Base-by-base conservation (phyloP, 92 coral and sea anemone genomes). In the Anthopleura xanthogrammica region DNA sequence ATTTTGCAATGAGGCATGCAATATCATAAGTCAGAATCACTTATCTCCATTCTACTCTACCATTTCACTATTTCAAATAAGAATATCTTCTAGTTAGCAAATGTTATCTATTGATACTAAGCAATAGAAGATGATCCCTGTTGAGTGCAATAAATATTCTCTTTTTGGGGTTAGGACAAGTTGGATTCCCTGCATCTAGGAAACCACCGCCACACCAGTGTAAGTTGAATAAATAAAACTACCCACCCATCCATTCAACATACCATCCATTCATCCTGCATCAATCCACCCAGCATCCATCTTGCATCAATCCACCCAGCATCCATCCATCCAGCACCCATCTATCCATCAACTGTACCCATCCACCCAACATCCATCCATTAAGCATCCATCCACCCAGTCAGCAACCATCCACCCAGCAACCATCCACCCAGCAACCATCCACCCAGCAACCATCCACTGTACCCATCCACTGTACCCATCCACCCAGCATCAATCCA, bases 151-250 rank as follows among this genome's bases (percentile, higher is more conserved):
- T 68, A 5, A 68, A 68, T 68, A 68, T 68, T 68, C 74, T 68
- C 42, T 68, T 68, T 68, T 68, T 68, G 74, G 41, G 74, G 74
- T 68, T 42, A 68, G 74, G 74, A 68, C 74, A 8, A 68, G 74
- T 29, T 68, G 74, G 74, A 68, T 68, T 1, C 36, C 39, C 70
- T 64, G 72, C 40, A 22, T 4, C 72, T 68, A 68, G 74, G 74
- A 68, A 68, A 68, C 74, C 14, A 68, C 74, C 17, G 74, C 74
- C 42, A 29, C 14, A 2, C 17, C 74, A 68, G 74, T 68, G 74
- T 68, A 68, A 68, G 74, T 68, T 68, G 74, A 68, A 1, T 68
- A 12, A 29, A 23, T 23, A 68, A 68, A 0, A 36, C 24, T 68
- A 68, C 42, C 22, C 74, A 68, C 24, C 41, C 74, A 23, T 23